Percentiles rank a stretch among this genome's conserved stretches.
Evolutionary conservation across 2,888 invertebrate genomes (phyloP).

Genomic region (Pyrgus malvae): DNA sequence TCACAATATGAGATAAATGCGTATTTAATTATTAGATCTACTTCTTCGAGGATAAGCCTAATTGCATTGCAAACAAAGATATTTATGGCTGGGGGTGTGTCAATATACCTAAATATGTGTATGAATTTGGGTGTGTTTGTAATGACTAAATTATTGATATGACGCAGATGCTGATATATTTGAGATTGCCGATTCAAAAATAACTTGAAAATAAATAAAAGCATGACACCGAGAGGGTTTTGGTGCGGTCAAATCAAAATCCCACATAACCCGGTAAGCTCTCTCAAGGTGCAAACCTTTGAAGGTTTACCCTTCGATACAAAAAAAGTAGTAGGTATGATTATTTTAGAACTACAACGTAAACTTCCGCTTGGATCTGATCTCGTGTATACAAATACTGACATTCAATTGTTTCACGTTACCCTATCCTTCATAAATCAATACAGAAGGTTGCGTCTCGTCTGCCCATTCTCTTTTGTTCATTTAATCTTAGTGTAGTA

Average conservation of each 20-base stretch:
- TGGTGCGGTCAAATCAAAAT: neutral
- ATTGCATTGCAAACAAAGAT: too few species aligned
- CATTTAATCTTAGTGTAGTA: neutral
- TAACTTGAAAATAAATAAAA: neutral
- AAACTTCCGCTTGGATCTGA: neutral
- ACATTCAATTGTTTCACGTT: constrained; percentile 11
- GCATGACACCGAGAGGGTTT: neutral
- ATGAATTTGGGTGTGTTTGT: neutral
- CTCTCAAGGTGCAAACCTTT: neutral
- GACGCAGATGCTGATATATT: too few species aligned
- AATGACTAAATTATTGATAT: neutral
- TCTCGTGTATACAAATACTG: constrained; percentile 4
- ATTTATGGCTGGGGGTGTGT: neutral
- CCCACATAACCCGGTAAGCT: neutral
- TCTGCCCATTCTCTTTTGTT: neutral
- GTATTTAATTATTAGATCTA: neutral
- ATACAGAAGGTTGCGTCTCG: neutral
- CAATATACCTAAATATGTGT: too few species aligned
- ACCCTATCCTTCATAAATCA: constrained; percentile 6
- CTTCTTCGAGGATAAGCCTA: neutral
- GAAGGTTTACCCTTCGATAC: too few species aligned
- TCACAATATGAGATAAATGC: neutral
- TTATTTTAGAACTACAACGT: neutral
- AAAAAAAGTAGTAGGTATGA: too few species aligned
- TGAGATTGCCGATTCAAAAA: too few species aligned